Evolutionary conservation across 2,888 invertebrate genomes (phyloP).

Genomic region (Mimachlamys varia): DNA sequence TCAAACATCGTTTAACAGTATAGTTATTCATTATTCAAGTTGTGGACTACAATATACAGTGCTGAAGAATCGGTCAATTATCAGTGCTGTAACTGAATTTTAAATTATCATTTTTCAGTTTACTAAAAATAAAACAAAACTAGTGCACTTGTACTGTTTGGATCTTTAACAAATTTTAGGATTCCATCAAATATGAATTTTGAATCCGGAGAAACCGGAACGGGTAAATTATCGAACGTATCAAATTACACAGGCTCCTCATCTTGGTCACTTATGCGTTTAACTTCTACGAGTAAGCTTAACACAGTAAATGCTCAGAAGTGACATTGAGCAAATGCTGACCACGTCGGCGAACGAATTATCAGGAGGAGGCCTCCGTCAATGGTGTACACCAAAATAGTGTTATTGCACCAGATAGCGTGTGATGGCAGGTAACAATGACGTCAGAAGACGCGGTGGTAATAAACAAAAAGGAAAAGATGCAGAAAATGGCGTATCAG

Average conservation of each 20-base stretch:
- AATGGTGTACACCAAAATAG: neutral
- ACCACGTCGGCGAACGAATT: slow-evolving; percentile 19
- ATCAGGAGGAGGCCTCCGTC: neutral
- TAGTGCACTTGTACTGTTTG: no score
- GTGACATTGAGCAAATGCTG: neutral
- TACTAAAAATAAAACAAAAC: no score
- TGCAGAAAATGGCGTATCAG: neutral
- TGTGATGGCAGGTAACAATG: neutral
- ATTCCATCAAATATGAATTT: no score
- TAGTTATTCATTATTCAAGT: no score
- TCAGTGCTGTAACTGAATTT: no score
- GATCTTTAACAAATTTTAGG: no score
- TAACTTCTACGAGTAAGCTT: neutral
- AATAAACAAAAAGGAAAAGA: neutral
- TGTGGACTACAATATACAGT: no score
- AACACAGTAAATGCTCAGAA: neutral
- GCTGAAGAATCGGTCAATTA: no score
- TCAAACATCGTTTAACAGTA: no score
- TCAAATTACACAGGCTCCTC: neutral
- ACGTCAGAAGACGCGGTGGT: neutral
- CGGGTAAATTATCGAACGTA: neutral
- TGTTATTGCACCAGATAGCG: neutral
- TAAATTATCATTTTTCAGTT: no score
- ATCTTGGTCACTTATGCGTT: neutral
- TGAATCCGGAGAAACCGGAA: no score